phyloP scores from a whole-genome alignment of 1,140 invertebrate species.

The Drosophila pachea region DNA sequence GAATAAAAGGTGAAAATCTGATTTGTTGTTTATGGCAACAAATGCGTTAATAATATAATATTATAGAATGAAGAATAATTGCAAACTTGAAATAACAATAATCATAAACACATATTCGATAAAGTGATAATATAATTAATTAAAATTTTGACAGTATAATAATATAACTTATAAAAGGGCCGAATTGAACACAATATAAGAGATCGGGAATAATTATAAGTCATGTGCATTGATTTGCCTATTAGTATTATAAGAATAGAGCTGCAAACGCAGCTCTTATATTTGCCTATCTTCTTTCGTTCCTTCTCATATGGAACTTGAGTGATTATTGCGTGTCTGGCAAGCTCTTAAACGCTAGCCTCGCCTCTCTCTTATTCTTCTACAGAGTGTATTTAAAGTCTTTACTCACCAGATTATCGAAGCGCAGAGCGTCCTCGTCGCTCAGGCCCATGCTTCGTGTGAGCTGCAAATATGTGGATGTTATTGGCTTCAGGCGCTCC shows the following conservation, averaged over 20 bases:
- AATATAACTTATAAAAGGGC: background rate
- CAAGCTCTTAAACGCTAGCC: too few species aligned
- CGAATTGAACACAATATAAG: slow-evolving; percentile 3
- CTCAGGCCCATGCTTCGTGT: slow-evolving; percentile 84
- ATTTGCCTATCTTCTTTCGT: background rate
- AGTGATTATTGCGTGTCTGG: too few species aligned
- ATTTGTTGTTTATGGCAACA: slow-evolving; percentile 11
- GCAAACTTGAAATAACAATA: slow-evolving; percentile 3
- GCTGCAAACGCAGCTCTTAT: background rate
- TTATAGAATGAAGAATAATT: slow-evolving; percentile 9
- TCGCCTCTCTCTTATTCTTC: background rate
- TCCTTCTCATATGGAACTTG: background rate
- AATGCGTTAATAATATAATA: slow-evolving; percentile 19
- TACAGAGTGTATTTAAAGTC: slow-evolving; percentile 77
- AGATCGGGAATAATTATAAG: background rate
- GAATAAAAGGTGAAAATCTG: slow-evolving; percentile 19
- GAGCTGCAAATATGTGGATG: slow-evolving; percentile 91
- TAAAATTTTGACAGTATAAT: background rate
- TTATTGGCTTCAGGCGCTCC: slow-evolving; percentile 88
- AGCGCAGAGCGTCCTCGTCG: slow-evolving; percentile 82
- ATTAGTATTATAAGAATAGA: background rate
- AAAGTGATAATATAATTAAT: background rate
- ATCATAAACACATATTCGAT: too few species aligned
- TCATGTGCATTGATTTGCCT: background rate
- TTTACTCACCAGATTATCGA: slow-evolving; percentile 80